These are phyloP conservation scores for Uria aalge DNA, from an alignment of 2,113 vertebrate genomes.

Conservation along the genomic window DNA sequence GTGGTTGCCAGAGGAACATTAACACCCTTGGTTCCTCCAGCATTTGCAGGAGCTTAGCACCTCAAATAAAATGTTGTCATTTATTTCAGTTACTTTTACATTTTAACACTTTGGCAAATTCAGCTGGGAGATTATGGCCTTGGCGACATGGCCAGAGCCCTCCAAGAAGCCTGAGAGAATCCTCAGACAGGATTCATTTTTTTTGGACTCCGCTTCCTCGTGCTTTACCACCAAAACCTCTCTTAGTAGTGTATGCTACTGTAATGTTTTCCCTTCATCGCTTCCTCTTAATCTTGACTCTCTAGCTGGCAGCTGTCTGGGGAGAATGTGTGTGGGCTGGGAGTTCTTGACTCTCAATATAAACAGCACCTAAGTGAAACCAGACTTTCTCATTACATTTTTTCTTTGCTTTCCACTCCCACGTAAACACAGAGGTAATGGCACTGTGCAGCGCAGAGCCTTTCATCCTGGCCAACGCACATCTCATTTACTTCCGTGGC, in stretches of 20 bases:
- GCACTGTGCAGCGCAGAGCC: accelerated
- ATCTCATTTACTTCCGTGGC: neutral
- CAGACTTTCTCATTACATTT: slow-evolving; percentile 36
- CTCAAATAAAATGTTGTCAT: neutral
- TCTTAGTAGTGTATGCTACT: neutral
- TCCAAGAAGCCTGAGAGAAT: neutral
- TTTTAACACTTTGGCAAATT: slow-evolving; percentile 7
- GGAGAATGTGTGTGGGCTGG: slow-evolving; percentile 11
- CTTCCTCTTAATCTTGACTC: neutral
- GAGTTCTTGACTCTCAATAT: neutral
- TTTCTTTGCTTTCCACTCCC: neutral
- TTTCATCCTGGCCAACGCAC: neutral
- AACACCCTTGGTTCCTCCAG: neutral
- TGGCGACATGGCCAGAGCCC: neutral
- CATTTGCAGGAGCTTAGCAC: neutral
- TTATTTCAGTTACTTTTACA: neutral
- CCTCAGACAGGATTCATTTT: neutral
- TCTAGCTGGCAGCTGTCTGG: neutral
- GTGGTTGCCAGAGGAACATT: slow-evolving; percentile 21
- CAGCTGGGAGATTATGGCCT: neutral
- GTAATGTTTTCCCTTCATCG: neutral
- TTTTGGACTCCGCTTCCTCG: neutral
- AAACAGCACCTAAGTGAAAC: slow-evolving; percentile 43
- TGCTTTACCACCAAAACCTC: neutral
- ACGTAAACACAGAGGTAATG: slow-evolving; percentile 8